Evolutionary conservation across 2,888 invertebrate genomes (phyloP), one percentile per base, ranked within the genome.

Genomic region (Agonum fuliginosum): DNA sequence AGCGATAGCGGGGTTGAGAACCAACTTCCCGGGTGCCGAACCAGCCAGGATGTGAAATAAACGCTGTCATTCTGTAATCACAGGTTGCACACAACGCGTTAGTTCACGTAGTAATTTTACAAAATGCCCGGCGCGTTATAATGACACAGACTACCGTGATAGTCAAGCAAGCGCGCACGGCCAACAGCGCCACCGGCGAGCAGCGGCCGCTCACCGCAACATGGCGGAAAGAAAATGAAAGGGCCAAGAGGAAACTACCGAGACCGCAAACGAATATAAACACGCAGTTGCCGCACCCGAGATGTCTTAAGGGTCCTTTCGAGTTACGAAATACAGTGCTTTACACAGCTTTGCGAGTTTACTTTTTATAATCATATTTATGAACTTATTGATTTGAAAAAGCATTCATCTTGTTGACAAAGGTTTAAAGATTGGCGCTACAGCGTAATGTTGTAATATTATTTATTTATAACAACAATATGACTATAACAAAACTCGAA

Each of bases 41-140:
- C 48, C 41, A 65, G n/a, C 37, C 77, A 69, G 77, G 77, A 77
- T 70, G 70, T 70, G 41, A 54, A 70, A 41, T 69, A 70, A 77
- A 77, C 73, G 73, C 69, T 77, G 77, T 77, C 77, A 70, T 77
- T 77, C 58, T 20, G 41, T 67, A 67, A 67, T 67, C 41, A 67
- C 67, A 67, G 67, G 67, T 67, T 67, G 19, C 41, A 10, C 6
- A 2, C 30, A 30, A 30, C 58, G 41, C 24, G 70, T 34, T 51
- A 37, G 67, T 76, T 69, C 54, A 76, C 69, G 67, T 67, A 70
- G 58, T 77, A 70, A 77, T 69, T 75, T 77, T 77, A 77, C 77
- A 77, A 77, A 77, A 69, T 70, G 77, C 70, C 37, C 54, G 41
- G 58, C 70, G 70, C 41, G 75, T 65, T 58, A 67, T 69, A 76